Evolutionary conservation across 2,113 vertebrate species (phyloP).

Genomic region (Passerina amoena): DNA sequence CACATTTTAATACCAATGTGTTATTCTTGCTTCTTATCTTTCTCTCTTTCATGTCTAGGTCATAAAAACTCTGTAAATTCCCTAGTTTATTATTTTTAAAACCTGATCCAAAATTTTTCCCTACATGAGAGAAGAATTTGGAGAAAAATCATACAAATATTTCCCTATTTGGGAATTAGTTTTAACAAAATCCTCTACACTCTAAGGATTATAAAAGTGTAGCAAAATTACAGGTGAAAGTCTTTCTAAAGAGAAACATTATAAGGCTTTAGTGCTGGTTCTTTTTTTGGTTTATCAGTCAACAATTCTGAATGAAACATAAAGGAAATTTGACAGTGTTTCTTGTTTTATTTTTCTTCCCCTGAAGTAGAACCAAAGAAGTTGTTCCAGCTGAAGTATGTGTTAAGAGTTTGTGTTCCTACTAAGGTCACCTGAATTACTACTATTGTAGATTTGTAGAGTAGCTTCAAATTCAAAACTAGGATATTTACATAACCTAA

Average conservation of each 20-base stretch:
- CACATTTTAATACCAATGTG: background rate
- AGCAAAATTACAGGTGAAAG: background rate
- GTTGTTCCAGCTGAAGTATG: background rate
- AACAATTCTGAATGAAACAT: background rate
- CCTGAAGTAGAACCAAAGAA: fast-evolving
- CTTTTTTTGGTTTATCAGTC: background rate
- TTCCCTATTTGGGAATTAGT: background rate
- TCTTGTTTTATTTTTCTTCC: background rate
- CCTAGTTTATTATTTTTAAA: background rate
- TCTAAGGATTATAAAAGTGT: background rate
- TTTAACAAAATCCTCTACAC: background rate
- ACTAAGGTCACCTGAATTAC: background rate
- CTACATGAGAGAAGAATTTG: background rate
- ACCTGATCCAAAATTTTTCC: background rate
- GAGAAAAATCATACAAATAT: background rate
- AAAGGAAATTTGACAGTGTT: background rate
- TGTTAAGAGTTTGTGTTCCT: background rate
- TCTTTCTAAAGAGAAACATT: background rate
- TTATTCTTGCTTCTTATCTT: background rate
- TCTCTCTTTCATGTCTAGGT: background rate
- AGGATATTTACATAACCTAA: background rate
- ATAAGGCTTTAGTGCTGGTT: background rate
- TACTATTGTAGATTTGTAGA: background rate
- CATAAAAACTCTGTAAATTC: background rate
- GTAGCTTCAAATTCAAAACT: background rate